These are phyloP conservation scores for Cryptoprocta ferox DNA, from an alignment of 2,797 vertebrate genomes.

Conservation along the genomic window DNA sequence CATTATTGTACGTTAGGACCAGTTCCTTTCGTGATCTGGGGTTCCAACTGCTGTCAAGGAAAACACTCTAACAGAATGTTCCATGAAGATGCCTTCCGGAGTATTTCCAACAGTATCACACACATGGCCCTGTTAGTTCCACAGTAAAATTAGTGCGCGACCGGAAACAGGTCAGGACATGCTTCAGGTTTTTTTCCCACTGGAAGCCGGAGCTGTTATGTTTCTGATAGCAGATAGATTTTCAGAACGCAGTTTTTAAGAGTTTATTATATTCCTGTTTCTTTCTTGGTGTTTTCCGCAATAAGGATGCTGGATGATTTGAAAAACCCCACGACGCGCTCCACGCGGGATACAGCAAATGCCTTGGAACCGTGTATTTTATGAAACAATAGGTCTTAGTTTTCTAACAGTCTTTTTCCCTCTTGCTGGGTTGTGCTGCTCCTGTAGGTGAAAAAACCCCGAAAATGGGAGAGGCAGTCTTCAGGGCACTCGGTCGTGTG, in stretches of 20 bases:
- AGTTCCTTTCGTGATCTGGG: background rate
- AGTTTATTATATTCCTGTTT: background rate
- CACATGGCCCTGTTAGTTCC: background rate
- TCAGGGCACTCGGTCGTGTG: rapidly evolving
- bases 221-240: background rate
- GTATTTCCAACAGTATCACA: background rate
- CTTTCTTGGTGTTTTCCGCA: background rate
- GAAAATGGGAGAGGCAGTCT: background rate
- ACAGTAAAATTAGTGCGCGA: constrained; percentile 7
- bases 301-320: rapidly evolving
- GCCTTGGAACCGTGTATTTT: background rate
- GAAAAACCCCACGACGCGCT: rapidly evolving
- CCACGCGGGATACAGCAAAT: background rate
- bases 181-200: constrained; percentile 38
- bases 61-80: background rate
- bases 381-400: background rate
- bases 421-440: background rate
- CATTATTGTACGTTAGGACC: background rate
- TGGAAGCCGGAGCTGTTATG: background rate
- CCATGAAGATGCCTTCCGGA: constrained; percentile 53
- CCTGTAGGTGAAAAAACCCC: background rate
- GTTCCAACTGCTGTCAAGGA: background rate
- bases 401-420: background rate
- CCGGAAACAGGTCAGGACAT: constrained; percentile 50
- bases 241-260: background rate